Conservation (phyloP, 1,140 invertebrate species). For the Drosophila watanabei region DNA sequence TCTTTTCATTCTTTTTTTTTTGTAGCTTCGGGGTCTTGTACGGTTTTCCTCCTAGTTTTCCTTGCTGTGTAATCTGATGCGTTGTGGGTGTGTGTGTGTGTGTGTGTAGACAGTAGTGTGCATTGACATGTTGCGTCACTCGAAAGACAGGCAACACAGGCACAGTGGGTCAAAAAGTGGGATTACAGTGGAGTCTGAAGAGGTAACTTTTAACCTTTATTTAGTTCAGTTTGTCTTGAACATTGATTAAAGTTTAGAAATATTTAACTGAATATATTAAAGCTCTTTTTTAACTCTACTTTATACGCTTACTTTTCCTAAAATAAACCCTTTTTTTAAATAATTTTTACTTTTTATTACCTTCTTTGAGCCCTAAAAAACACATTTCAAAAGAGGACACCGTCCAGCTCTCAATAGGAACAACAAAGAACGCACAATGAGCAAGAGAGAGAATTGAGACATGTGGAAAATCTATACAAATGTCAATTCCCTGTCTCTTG, state of each 20-base stretch:
- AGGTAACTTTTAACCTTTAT: no score
- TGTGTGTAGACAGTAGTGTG: background rate
- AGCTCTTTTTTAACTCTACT: background rate
- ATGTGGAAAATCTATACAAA: slow-evolving; percentile 67
- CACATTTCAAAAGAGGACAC: background rate
- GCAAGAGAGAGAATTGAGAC: slow-evolving; percentile 15
- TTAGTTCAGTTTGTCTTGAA: background rate
- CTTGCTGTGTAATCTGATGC: slow-evolving; percentile 43
- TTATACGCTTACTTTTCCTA: background rate
- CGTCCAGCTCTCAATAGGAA: background rate
- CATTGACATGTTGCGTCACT: slow-evolving; percentile 48
- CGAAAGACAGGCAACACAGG: slow-evolving; percentile 5
- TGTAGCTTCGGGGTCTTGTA: slow-evolving; percentile 29
- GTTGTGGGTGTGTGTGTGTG: background rate
- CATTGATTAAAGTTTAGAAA: background rate
- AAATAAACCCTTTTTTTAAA: no score
- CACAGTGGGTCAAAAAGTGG: slow-evolving; percentile 25
- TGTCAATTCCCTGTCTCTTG: slow-evolving; percentile 20
- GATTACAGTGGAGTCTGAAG: background rate
- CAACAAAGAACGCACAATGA: slow-evolving; percentile 4
- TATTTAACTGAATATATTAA: background rate
- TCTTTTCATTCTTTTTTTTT: slow-evolving; percentile 9
- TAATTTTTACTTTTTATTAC: no score
- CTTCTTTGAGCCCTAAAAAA: slow-evolving; percentile 8
- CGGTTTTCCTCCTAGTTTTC: slow-evolving; percentile 51